Evolutionary conservation across 2,797 vertebrate species (phyloP), one percentile per base, ranked within the genome.

Genomic region (Pangasius larnaudii): DNA sequence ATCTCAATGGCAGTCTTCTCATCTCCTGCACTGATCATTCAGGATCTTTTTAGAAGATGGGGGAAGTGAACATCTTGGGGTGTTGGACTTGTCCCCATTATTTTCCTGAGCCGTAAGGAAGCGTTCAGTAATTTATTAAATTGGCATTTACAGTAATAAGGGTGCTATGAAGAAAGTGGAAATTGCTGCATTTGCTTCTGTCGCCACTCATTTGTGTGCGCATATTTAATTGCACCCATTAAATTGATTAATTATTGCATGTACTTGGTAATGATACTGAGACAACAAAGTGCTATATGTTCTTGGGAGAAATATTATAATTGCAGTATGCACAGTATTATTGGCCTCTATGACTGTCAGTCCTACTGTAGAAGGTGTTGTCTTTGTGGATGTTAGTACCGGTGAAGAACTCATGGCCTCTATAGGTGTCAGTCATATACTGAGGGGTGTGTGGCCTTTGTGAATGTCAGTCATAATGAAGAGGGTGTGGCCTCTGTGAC

Each of bases 101-200:
- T 78, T 78, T 16, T 80, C 30, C 27, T 22, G 16, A 10, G 51
- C 30, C 11, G 18, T 36, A 84, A 88, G 81, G 49, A 80, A 85
- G 83, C 83, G 56, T 22, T 58, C 9, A 33, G 30, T 56, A 89
- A 91, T 91, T 88, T 86, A 79, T 74, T 91, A 87, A 88, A 91
- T 88, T 80, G 89, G 86, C 86, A 91, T 90, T 88, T 88, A 46
- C 46, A 46, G 46, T 46, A 89, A 90, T 90, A 88, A 89, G 79
- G 30, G 39, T 36, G 79, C 78, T 30, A 7, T 6, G 18, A 61
- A 77, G 63, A 86, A 86, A 33, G 51, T 22, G 75, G 51, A 56
- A 87, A 85, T 69, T 77, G 79, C 79, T 89, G 67, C 75, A 91
- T 88, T 87, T 90, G 85, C 85, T 89, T 63, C 77, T 59, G 53